These are phyloP conservation scores for Drosophila busckii DNA, from an alignment of 1,140 invertebrate species.

Conservation along the genomic window DNA sequence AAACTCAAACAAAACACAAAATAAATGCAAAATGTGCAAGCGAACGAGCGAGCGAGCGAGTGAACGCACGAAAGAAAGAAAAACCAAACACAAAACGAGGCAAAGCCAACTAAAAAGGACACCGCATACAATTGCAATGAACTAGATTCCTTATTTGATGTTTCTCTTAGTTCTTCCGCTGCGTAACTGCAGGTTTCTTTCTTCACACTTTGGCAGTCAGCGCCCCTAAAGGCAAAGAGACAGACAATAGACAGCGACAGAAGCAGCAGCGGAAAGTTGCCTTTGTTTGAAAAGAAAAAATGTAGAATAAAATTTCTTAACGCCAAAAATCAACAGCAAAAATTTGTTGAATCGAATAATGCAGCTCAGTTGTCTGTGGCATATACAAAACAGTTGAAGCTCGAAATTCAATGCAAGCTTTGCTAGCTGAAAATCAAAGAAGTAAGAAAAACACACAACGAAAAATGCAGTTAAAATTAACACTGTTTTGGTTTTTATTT, in stretches of 20 bases:
- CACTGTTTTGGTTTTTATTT: slow-evolving; percentile 44
- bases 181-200: slow-evolving; percentile 52
- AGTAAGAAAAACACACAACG: not conserved
- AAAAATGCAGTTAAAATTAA: slow-evolving; percentile 53
- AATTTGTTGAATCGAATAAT: slow-evolving; percentile 45
- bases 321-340: slow-evolving; percentile 54
- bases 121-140: slow-evolving; percentile 47
- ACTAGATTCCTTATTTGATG: slow-evolving; percentile 42
- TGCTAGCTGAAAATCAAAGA: not conserved
- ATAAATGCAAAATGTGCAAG: slow-evolving; percentile 63
- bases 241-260: slow-evolving; percentile 44
- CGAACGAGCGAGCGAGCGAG: too few species aligned
- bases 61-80: slow-evolving; percentile 21
- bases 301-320: slow-evolving; percentile 47
- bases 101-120: slow-evolving; percentile 25
- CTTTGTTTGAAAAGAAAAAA: slow-evolving; percentile 53
- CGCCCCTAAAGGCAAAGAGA: slow-evolving; percentile 55
- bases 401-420: not conserved
- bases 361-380: slow-evolving; percentile 10
- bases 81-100: slow-evolving; percentile 10
- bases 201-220: slow-evolving; percentile 56
- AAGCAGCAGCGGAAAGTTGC: slow-evolving; percentile 4
- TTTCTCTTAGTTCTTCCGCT: slow-evolving; percentile 53
- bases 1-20: slow-evolving; percentile 41
- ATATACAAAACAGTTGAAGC: not conserved